These are phyloP conservation scores for Danio aesculapii DNA, from an alignment of 2,797 vertebrate genomes.

Conservation along the genomic window DNA sequence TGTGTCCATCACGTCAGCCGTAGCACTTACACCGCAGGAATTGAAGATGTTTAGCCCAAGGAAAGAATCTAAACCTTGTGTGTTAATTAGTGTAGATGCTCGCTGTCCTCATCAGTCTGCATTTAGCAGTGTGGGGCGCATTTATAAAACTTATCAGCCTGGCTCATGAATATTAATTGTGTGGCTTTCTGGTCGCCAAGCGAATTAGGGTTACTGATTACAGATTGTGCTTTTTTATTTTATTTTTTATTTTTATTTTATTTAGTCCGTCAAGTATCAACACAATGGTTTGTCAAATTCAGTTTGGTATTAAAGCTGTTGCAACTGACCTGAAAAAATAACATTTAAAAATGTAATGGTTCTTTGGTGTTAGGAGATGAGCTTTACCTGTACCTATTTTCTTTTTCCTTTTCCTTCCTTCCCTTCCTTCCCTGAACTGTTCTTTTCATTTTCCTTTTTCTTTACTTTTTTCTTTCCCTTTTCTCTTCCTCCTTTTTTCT, in stretches of 20 bases:
- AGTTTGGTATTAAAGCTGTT: not conserved
- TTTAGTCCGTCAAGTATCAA: not conserved
- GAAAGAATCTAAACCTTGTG: constrained; percentile 1
- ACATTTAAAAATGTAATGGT: not conserved
- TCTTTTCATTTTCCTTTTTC: too few relatives aligned
- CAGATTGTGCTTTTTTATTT: too few relatives aligned
- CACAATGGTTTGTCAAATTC: not conserved
- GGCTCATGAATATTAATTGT: constrained; percentile 21
- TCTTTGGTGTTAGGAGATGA: not conserved
- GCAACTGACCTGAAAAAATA: not conserved
- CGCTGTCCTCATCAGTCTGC: constrained; percentile 10
- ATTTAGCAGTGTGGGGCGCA: not conserved
- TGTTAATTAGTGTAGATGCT: constrained; percentile 5
- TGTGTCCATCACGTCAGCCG: constrained; percentile 30
- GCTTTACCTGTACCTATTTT: too few relatives aligned
- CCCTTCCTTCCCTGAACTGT: too few relatives aligned
- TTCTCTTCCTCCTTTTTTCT: too few relatives aligned
- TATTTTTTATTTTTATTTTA: too few relatives aligned
- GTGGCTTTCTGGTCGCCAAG: not conserved
- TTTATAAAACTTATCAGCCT: constrained; percentile 8
- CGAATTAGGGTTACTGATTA: not conserved
- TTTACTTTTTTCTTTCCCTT: too few relatives aligned
- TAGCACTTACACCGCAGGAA: not conserved
- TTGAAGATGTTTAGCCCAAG: not conserved
- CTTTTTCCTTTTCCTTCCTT: too few relatives aligned